phyloP scores from a whole-genome alignment of 2,797 vertebrate species.

The Ptychadena robeensis region DNA sequence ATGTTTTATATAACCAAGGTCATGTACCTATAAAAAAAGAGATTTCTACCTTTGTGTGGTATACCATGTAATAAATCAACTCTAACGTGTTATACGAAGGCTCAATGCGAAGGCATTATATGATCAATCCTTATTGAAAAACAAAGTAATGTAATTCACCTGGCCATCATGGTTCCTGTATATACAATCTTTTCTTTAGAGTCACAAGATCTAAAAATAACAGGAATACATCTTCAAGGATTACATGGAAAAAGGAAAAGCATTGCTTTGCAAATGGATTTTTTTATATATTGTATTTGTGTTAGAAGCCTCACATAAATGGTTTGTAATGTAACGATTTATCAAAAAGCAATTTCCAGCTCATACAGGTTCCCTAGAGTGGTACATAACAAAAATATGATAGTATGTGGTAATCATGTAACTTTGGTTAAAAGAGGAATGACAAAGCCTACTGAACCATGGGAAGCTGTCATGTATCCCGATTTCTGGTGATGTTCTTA shows the following conservation, averaged over 20 bases:
- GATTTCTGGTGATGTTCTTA: conserved; percentile 10
- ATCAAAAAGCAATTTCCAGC: conserved; percentile 57
- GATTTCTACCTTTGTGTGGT: background rate
- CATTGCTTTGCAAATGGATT: conserved; percentile 41
- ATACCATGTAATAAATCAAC: background rate
- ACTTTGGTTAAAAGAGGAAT: conserved; percentile 40
- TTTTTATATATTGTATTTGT: conserved; percentile 52
- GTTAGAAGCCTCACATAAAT: conserved; percentile 48
- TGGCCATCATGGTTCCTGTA: conserved; percentile 1
- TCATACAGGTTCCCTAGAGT: conserved; percentile 39
- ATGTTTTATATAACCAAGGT: background rate
- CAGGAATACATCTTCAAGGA: conserved; percentile 10
- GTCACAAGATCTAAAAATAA: conserved; percentile 36
- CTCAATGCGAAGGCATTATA: background rate
- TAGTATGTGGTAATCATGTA: conserved; percentile 39
- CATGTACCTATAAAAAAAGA: background rate
- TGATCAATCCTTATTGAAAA: conserved; percentile 22
- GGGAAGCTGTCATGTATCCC: conserved; percentile 6
- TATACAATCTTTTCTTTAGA: conserved; percentile 29
- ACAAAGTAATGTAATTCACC: conserved; percentile 6
- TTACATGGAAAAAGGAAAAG: conserved; percentile 32
- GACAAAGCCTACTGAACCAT: conserved; percentile 26
- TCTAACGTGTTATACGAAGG: background rate
- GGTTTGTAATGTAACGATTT: conserved; percentile 55
- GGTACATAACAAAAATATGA: conserved; percentile 49